These are phyloP conservation scores for Bombylius discolor DNA, from an alignment of 2,888 invertebrate species.

Conservation along the genomic window DNA sequence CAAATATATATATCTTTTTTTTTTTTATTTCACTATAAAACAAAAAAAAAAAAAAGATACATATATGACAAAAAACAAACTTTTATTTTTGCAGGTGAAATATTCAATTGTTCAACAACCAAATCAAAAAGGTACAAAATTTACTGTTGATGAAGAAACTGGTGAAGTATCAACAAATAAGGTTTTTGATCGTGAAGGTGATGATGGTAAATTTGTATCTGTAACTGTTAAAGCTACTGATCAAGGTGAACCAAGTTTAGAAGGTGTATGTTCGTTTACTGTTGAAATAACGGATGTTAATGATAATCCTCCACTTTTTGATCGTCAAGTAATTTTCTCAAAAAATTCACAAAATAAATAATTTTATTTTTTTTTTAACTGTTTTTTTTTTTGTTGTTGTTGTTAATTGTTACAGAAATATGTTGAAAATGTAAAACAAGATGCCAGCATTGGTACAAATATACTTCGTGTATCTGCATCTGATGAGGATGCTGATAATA, in stretches of 20 bases:
- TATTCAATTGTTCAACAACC: slow-evolving; percentile 96
- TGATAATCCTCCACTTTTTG: slow-evolving; percentile 90
- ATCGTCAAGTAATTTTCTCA: slow-evolving; percentile 61
- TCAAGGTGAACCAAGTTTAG: slow-evolving; percentile 93
- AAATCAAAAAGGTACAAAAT: slow-evolving; percentile 88
- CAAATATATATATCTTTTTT: background rate
- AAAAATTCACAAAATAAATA: background rate
- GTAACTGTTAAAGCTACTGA: slow-evolving; percentile 97
- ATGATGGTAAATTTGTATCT: slow-evolving; percentile 91
- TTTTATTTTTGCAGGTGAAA: slow-evolving; percentile 45
- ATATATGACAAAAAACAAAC: too few species aligned
- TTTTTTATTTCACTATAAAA: too few species aligned
- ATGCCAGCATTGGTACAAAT: slow-evolving; percentile 89
- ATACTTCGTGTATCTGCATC: slow-evolving; percentile 90
- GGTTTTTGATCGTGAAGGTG: slow-evolving; percentile 93
- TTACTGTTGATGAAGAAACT: slow-evolving; percentile 89
- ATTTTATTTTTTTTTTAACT: background rate
- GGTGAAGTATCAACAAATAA: slow-evolving; percentile 92
- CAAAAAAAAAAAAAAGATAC: too few species aligned
- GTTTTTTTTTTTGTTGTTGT: slow-evolving; percentile 19
- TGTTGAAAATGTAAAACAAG: slow-evolving; percentile 92
- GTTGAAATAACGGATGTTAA: slow-evolving; percentile 97
- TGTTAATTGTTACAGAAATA: slow-evolving; percentile 91
- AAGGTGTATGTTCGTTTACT: slow-evolving; percentile 96
- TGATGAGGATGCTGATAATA: slow-evolving; percentile 93